These are phyloP conservation scores for Spondyliosoma cantharus DNA, from an alignment of 2,797 vertebrate genomes.

Conservation along the genomic window DNA sequence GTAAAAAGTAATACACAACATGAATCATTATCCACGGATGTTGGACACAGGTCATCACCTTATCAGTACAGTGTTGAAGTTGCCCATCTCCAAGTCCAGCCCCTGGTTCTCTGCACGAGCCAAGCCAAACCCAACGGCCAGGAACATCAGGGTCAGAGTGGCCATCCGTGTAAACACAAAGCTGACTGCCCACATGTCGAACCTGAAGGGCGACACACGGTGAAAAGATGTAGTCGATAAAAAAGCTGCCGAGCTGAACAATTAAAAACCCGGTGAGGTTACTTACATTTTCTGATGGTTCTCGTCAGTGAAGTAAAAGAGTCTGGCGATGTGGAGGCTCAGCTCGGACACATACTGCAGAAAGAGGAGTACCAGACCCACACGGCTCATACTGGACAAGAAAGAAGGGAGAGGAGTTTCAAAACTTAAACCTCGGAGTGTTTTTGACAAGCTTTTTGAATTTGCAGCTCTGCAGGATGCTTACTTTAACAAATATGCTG, in stretches of 20 bases:
- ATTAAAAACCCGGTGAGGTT: neutral
- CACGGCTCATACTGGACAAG: constrained; percentile 87
- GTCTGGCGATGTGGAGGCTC: constrained; percentile 92
- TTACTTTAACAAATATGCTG: constrained; percentile 97
- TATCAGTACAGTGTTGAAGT: constrained; percentile 93
- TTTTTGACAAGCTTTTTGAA: constrained; percentile 5
- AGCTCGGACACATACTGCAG: constrained; percentile 94
- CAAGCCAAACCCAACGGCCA: constrained; percentile 94
- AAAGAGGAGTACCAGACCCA: constrained; percentile 93
- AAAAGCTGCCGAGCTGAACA: neutral
- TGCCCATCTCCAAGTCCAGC: constrained; percentile 90
- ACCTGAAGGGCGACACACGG: constrained; percentile 80
- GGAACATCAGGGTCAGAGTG: constrained; percentile 94
- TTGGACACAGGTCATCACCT: constrained; percentile 80
- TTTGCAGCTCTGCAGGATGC: constrained; percentile 48
- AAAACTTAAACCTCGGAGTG: neutral
- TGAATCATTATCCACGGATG: constrained; percentile 27
- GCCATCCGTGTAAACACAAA: constrained; percentile 94
- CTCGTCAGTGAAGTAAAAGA: constrained; percentile 95
- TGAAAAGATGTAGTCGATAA: neutral
- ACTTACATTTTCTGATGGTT: constrained; percentile 96
- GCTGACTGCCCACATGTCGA: constrained; percentile 92
- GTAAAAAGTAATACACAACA: constrained; percentile 26
- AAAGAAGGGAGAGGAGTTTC: neutral
- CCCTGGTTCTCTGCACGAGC: constrained; percentile 90